These are phyloP conservation scores for Enteromius argenteus DNA, from an alignment of 2,797 vertebrate species.

Conservation along the genomic window DNA sequence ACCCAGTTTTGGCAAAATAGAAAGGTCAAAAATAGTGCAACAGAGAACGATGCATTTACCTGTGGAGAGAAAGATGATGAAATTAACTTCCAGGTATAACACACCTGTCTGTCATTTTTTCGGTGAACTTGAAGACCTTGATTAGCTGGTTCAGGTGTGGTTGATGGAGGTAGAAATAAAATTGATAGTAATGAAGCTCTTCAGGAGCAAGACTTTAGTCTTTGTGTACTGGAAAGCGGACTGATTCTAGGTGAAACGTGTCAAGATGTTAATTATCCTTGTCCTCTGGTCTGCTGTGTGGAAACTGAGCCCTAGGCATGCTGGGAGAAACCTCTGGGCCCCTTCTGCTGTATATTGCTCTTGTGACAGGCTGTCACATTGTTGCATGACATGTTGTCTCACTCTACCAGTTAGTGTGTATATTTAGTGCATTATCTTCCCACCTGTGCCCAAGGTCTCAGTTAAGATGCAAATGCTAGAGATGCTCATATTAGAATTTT, in stretches of 20 bases:
- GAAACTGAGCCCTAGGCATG: background rate
- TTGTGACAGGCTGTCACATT: background rate
- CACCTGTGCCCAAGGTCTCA: background rate
- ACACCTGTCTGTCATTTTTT: background rate
- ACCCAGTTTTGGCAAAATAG: background rate
- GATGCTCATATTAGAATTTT: background rate
- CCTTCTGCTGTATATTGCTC: background rate
- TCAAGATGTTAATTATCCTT: slow-evolving; percentile 39
- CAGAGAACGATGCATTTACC: background rate
- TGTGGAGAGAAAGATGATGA: background rate
- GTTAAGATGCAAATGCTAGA: background rate
- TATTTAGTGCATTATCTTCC: background rate
- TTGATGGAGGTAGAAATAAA: background rate
- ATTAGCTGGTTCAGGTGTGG: slow-evolving; percentile 13
- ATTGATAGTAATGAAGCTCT: background rate
- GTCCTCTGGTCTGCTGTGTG: slow-evolving; percentile 19
- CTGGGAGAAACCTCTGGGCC: background rate
- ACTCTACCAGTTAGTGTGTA: background rate
- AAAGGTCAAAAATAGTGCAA: background rate
- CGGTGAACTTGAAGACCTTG: background rate
- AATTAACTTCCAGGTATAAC: background rate
- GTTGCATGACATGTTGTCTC: background rate
- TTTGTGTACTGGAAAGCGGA: background rate
- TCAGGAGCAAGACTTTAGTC: background rate
- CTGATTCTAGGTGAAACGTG: slow-evolving; percentile 19